Conservation (phyloP, 1,140 invertebrate genomes). For the Leptopilina boulardi region DNA sequence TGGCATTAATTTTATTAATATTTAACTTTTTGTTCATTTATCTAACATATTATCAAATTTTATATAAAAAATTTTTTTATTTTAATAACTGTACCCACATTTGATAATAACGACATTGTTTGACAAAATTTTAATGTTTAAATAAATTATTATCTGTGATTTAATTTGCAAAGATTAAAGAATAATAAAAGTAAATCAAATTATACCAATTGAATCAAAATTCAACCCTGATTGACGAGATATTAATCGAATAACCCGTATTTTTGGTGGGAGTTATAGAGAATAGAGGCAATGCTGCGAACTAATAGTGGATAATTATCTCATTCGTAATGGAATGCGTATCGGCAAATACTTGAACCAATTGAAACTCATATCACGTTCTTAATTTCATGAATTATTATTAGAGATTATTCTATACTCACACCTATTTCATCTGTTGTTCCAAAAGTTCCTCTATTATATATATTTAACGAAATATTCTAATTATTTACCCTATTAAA, state of each 20-base stretch:
- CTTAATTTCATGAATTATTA: slow-evolving; percentile 7
- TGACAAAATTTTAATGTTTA: no score
- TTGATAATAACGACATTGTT: no score
- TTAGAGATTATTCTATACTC: slow-evolving; percentile 8
- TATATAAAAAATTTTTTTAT: no score
- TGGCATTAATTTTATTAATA: no score
- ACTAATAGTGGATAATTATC: slow-evolving; percentile 44
- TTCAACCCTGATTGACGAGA: slow-evolving; percentile 45
- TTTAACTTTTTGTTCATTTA: no score
- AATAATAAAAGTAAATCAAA: background rate
- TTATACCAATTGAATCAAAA: background rate
- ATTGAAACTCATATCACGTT: slow-evolving; percentile 31
- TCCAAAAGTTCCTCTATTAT: background rate
- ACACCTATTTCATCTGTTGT: background rate
- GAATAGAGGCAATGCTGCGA: slow-evolving; percentile 44
- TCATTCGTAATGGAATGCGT: slow-evolving; percentile 36
- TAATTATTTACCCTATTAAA: no score
- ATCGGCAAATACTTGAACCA: slow-evolving; percentile 48
- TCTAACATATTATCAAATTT: no score
- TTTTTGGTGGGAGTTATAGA: slow-evolving; percentile 42
- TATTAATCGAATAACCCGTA: slow-evolving; percentile 51
- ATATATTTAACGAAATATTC: no score
- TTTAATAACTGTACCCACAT: no score
- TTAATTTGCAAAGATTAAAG: background rate
- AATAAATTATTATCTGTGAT: background rate